Evolutionary conservation across 2,797 vertebrate species (phyloP).

Genomic region (Phataginus tricuspis): DNA sequence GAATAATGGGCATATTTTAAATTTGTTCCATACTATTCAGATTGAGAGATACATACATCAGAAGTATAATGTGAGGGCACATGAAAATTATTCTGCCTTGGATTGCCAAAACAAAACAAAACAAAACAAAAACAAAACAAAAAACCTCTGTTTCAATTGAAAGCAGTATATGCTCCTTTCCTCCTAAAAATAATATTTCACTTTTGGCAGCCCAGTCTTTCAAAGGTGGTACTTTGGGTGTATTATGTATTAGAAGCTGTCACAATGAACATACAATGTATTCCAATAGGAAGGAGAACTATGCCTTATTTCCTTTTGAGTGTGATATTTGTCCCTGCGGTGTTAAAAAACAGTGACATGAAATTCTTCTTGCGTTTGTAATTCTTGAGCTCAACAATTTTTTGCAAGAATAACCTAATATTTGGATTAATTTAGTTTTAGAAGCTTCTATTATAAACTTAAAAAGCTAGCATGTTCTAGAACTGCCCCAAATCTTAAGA

Average conservation of each 20-base stretch:
- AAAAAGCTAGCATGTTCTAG: not conserved
- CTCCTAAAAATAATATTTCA: not conserved
- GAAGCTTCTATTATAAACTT: not conserved
- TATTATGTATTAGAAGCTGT: not conserved
- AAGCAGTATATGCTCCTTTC: not conserved
- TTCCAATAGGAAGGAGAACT: not conserved
- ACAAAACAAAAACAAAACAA: not conserved
- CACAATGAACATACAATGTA: not conserved
- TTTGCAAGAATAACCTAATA: not conserved
- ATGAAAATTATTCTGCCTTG: conserved; percentile 61
- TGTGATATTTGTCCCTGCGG: not conserved
- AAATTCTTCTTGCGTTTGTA: not conserved
- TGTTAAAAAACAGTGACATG: not conserved
- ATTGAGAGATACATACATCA: conserved; percentile 57
- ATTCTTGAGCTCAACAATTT: not conserved
- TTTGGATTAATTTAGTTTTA: not conserved
- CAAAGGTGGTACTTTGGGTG: accelerated
- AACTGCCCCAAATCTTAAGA: not conserved
- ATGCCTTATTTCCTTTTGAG: not conserved
- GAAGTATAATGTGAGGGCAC: conserved; percentile 63
- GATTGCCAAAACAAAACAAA: not conserved
- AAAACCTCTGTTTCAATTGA: not conserved
- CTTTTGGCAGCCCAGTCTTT: not conserved
- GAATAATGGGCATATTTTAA: conserved; percentile 63
- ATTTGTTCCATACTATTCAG: conserved; percentile 74